phyloP scores from a whole-genome alignment of 2,113 vertebrate species.

The mouse (Mus musculus) region GRCm39 chr13:84824001-84824500 shows the following conservation, averaged over 20 bases:
- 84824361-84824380: background rate
- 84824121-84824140: accelerated
- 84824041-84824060: too few species aligned
- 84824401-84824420: background rate
- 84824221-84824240: background rate
- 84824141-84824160: accelerated
- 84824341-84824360: background rate
- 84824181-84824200: too few species aligned
- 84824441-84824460: background rate
- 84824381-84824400: background rate
- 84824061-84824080: too few species aligned
- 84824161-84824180: too few species aligned
- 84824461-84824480: background rate
- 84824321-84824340: background rate
- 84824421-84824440: background rate
- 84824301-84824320: too few species aligned
- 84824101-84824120: background rate
- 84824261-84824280: too few species aligned
- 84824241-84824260: too few species aligned
- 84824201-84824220: background rate
- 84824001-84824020: too few species aligned
- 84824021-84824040: too few species aligned
- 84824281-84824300: too few species aligned
- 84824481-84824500: background rate
- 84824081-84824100: background rate